Conservation (phyloP, 2,888 invertebrate species). For the Branchellion lobata region DNA sequence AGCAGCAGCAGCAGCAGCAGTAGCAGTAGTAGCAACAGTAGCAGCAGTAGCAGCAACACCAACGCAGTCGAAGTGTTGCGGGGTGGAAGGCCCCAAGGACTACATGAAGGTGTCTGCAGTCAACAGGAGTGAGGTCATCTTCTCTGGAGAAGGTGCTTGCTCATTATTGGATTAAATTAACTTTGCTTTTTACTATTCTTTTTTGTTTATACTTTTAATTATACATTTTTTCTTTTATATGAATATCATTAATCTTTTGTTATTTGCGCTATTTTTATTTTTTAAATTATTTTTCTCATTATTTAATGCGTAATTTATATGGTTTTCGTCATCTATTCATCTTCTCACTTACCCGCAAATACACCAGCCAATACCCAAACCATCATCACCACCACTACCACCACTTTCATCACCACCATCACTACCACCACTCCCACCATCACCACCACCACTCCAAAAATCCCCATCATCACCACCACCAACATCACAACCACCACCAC, state of each 20-base stretch:
- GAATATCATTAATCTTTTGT: neutral
- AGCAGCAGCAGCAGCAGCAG: neutral
- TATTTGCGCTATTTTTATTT: neutral
- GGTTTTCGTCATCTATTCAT: neutral
- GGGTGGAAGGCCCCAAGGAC: slow-evolving; percentile 12
- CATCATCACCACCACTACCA: neutral
- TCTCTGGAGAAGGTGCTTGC: neutral
- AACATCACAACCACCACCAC: neutral
- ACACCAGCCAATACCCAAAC: no score
- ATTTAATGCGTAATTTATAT: neutral
- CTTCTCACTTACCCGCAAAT: no score
- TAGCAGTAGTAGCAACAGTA: no score
- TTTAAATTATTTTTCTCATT: neutral
- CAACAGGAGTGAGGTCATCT: neutral
- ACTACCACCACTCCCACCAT: neutral
- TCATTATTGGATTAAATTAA: no score
- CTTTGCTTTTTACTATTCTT: no score
- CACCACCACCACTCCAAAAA: neutral
- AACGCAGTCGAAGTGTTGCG: slow-evolving; percentile 11
- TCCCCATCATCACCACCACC: neutral
- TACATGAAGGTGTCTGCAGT: neutral
- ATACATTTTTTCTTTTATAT: no score
- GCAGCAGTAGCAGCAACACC: neutral
- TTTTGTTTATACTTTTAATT: no score
- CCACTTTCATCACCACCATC: neutral